Evolutionary conservation across 2,888 invertebrate genomes (phyloP), one percentile per base, ranked within the genome.

Genomic region (Sialis fuliginosa): DNA sequence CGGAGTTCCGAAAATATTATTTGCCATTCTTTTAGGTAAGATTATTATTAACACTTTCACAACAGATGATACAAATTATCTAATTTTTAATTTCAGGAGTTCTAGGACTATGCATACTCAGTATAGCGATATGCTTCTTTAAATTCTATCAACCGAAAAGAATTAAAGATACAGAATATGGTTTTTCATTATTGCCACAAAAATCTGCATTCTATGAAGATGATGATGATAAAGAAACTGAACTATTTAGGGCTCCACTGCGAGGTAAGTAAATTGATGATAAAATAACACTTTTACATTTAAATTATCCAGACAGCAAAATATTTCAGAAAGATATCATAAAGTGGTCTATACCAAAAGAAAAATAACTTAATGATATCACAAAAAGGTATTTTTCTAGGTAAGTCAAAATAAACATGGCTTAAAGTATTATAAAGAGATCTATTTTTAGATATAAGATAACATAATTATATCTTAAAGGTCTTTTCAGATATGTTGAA

Each of bases 1-100:
- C 54, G 88, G 88, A 0, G 65, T 89, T 67, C 84, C 88, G 0
- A 67, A 88, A 32, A 67, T 85, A 22, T 70, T 80, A 2, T 89
- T 90, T 60, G 76, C 88, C 33, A 72, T 85, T 57, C 58, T 85
- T 7, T 70, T 80, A 53, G 85, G 87, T 76, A 58, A 60, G 63
- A 48, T 42, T 32, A 49, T 46, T 31, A 10, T 34, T 22, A 35
- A 8, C 42, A 49, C 45, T 30, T 39, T 30, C 42, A n/a, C 13
- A 40, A 46, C 39, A 31, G 44, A 48, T 41, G 41, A 42, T 44
- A 22, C 2, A 22, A 10, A 43, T 7, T 40, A 33, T 42, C 48
- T 39, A 34, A 45, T 44, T 47, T 51, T 50, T 54, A 50, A 48
- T 59, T 58, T 22, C 57, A 79, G 79, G 76, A 45, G 71, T 72